A percentile compares a stretch with the other conserved stretches of the same genome.
Evolutionary conservation across 1,140 invertebrate genomes (phyloP).

Genomic region (Pinna nobilis): DNA sequence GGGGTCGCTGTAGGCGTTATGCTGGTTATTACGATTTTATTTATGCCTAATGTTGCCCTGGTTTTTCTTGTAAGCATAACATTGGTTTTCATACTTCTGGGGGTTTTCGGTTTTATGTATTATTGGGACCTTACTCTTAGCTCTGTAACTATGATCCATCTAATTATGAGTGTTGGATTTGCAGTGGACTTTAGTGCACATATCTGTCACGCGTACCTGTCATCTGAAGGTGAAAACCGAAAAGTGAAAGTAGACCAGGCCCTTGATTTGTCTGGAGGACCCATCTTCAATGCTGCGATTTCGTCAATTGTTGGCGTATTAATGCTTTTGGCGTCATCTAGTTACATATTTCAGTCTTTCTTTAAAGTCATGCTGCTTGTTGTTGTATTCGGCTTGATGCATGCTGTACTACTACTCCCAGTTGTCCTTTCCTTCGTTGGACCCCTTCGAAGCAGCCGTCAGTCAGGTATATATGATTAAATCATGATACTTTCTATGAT

Average conservation of each 20-base stretch:
- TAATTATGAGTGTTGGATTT: conserved; percentile 99
- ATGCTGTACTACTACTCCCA: conserved; percentile 93
- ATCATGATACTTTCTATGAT: no score
- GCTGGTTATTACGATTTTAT: conserved; percentile 97
- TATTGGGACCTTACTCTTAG: conserved; percentile 96
- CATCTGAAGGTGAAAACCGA: conserved; percentile 74
- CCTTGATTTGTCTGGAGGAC: conserved; percentile 91
- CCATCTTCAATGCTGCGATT: conserved; percentile 95
- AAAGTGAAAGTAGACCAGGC: conserved; percentile 89
- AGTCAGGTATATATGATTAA: no score
- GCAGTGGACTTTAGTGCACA: conserved; percentile 98
- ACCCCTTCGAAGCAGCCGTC: no score
- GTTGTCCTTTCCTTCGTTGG: conserved; percentile 85
- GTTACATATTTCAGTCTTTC: conserved; percentile 97
- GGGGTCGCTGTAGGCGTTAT: conserved; percentile 93
- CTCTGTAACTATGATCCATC: conserved; percentile 98
- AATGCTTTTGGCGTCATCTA: conserved; percentile 90
- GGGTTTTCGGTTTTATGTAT: conserved; percentile 97
- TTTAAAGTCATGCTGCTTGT: conserved; percentile 99
- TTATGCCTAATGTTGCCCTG: conserved; percentile 95
- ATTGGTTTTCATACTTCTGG: conserved; percentile 96
- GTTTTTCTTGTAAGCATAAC: conserved; percentile 96
- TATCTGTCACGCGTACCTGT: conserved; percentile 97
- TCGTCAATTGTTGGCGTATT: conserved; percentile 95
- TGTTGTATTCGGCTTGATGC: conserved; percentile 94